phyloP scores from a whole-genome alignment of 92 coral and sea anemone species.

The Palythoa grandis region DNA sequence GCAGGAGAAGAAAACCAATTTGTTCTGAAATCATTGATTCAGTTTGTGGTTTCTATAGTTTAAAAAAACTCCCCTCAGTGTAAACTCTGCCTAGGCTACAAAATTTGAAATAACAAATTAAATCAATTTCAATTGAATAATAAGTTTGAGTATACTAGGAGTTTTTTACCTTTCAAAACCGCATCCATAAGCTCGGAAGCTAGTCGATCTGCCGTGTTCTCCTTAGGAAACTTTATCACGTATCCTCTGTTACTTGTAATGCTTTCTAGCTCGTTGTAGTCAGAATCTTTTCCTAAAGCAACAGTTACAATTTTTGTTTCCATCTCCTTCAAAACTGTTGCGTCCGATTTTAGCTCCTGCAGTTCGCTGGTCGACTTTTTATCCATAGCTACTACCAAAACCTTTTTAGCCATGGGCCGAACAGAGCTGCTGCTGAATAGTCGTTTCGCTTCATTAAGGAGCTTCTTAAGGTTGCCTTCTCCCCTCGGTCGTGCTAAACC shows the following conservation, averaged over 20 bases:
- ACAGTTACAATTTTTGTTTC: slow-evolving; percentile 80
- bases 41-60: too few species aligned
- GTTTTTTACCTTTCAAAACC: slow-evolving; percentile 43
- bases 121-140: too few species aligned
- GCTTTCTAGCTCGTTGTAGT: slow-evolving; percentile 63
- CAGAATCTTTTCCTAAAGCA: slow-evolving; percentile 74
- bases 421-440: slow-evolving; percentile 37
- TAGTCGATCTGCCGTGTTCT: slow-evolving; percentile 61
- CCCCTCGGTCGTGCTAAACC: neutral
- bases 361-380: slow-evolving; percentile 64
- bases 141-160: too few species aligned
- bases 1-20: too few species aligned
- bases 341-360: slow-evolving; percentile 57
- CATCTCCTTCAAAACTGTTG: slow-evolving; percentile 58
- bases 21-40: too few species aligned
- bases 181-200: slow-evolving; percentile 65
- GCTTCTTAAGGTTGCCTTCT: slow-evolving; percentile 26
- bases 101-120: too few species aligned
- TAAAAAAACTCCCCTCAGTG: neutral
- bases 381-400: slow-evolving; percentile 82
- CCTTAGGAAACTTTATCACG: slow-evolving; percentile 64
- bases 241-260: slow-evolving; percentile 67
- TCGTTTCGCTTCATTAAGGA: slow-evolving; percentile 3
- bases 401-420: slow-evolving; percentile 73
- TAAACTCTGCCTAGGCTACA: neutral